Evolutionary conservation across 2,113 vertebrate species (phyloP), one percentile per base, ranked within the genome.

Genomic region (Lampris incognitus): DNA sequence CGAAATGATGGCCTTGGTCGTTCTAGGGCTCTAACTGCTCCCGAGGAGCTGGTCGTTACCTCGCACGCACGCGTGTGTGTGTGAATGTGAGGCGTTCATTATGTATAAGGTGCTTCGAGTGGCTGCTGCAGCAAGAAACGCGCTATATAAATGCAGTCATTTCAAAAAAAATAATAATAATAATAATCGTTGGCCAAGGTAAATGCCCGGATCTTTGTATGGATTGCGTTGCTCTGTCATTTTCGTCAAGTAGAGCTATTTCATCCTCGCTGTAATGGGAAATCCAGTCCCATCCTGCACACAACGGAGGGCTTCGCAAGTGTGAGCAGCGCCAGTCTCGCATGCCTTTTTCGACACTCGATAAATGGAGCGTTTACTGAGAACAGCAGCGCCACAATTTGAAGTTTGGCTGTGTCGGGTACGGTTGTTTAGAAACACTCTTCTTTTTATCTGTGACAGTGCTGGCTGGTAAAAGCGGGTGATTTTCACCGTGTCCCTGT

Each of bases 391-490:
- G 5, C 36, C 65, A 58, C 69, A 57, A 79, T 82, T 61, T 56
- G 62, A 61, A 56, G 10, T 42, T 58, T 24, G 24, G 24, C 50
- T 10, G 5, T 71, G 44, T 70, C 57, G 38, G 40, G 37, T 39
- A 59, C 37, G 40, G 38, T 59, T 59, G 9, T 39, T 76, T 40
- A 56, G 49, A 76, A 51, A 39, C 40, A 0, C 1, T 40, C 3
- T 24, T 64, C 24, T 24, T 85, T 72, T 81, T 51, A 74, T 81
- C 69, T 59, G 49, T 79, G 72, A 82, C 81, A 83, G 62, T 67
- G 50, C 66, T 49, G 41, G 78, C 64, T 84, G 54, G 83, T 82
- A 83, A 85, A 85, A 83, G 82, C 68, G 13, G 74, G 65, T 66
- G n/a, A 10, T 39, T 57, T 69, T 55, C 44, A 38, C 8, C 49